Base-by-base conservation (phyloP, 2,888 invertebrate species). In the Tuberolachnus salignus region DNA sequence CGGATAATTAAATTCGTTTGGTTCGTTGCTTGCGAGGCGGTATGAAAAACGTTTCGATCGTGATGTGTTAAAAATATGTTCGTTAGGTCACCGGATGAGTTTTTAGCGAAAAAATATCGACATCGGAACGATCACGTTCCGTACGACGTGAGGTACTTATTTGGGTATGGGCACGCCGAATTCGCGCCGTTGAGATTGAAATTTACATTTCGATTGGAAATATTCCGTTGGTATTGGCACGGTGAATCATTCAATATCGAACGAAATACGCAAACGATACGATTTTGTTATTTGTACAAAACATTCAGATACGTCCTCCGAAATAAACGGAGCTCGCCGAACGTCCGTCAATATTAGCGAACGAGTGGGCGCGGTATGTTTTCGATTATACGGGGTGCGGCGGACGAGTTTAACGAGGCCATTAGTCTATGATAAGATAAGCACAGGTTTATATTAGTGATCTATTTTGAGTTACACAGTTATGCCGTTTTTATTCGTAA, bases 1-100 rank as follows among this genome's bases (percentile, higher is more conserved):
- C 78, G 49, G 57, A n/a, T 59, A 69, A 78, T 78, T 78, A 78
- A 78, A 78, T 59, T 61, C 16, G 26, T 78, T 69, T 21, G 67
- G 78, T 78, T 42, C 78, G 78, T 69, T 61, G 78, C 19, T 78
- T 51, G 61, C 67, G 69, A 78, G 78, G 69, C 69, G 69, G 78
- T 78, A 63, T 63, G 59, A 59, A 49, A 61, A 63, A 34, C 34
- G 34, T 34, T 34, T 3, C 8, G 44, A 57, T 59, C 51, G 44
- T 4, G 49, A 4, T 10, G 21, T 23, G 64, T 66, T 46, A 66
- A 75, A 4, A 34, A 34, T 66, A 55, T 49, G 19, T 71, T n/a
- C 9, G 74, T 74, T 64, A 64, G 53, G 42, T 75, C 75, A 67
- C 66, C 66, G 55, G 66, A 55, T 57, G 51, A 57, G 46, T 55